phyloP scores from a whole-genome alignment of 2,888 invertebrate genomes.

The Sinodicranocentrus sp. region DNA sequence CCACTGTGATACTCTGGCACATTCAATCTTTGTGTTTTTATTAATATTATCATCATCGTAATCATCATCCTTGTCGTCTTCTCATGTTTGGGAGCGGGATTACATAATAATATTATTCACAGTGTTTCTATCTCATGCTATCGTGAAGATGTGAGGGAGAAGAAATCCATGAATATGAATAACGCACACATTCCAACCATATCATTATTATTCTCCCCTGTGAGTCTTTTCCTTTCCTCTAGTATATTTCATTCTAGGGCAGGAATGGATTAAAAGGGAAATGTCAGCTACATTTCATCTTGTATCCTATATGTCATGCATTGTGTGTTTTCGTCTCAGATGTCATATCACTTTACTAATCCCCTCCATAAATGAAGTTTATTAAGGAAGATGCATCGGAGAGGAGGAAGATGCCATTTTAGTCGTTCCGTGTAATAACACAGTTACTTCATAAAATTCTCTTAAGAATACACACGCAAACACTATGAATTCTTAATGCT shows the following conservation, averaged over 20 bases:
- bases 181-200: background rate
- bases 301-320: background rate
- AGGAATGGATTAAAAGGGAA: background rate
- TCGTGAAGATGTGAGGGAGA: background rate
- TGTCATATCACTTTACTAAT: slow-evolving; percentile 32
- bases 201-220: background rate
- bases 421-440: background rate
- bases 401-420: background rate
- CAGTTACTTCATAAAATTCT: too few species aligned
- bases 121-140: background rate
- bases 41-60: background rate
- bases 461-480: background rate
- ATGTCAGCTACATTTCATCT: slow-evolving; percentile 3
- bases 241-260: background rate
- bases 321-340: background rate
- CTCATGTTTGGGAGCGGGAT: too few species aligned
- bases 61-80: background rate
- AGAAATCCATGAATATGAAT: slow-evolving; percentile 4
- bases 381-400: slow-evolving; percentile 3
- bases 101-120: slow-evolving; percentile 11
- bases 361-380: slow-evolving; percentile 33
- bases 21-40: slow-evolving; percentile 28
- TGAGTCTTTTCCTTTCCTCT: background rate
- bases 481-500: slow-evolving; percentile 49
- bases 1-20: background rate